phyloP scores from a whole-genome alignment of 2,888 invertebrate species.

The Pelosia muscerda region DNA sequence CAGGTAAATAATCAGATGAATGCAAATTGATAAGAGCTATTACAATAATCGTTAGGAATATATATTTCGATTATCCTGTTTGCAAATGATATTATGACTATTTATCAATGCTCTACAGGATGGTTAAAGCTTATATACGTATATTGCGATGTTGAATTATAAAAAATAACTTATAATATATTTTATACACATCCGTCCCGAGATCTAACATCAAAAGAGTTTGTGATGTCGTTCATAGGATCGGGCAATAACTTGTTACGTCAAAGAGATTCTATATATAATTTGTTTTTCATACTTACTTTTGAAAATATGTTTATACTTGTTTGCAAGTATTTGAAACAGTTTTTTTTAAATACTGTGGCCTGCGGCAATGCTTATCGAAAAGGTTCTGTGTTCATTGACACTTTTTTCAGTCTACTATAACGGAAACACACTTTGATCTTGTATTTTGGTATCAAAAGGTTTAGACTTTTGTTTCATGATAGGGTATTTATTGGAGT shows the following conservation, averaged over 20 bases:
- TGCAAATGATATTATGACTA: slow-evolving; percentile 6
- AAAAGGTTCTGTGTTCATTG: too few relatives aligned
- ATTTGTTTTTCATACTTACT: too few relatives aligned
- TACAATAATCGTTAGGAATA: background rate
- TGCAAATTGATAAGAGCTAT: background rate
- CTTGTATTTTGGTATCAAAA: too few relatives aligned
- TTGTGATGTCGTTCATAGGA: slow-evolving; percentile 2
- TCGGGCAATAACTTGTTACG: background rate
- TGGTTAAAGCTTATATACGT: background rate
- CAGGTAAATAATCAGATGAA: background rate
- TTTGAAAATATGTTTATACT: too few relatives aligned
- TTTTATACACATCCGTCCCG: background rate
- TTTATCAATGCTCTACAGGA: background rate
- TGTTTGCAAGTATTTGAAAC: too few relatives aligned
- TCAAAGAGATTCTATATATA: background rate
- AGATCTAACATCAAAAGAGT: background rate
- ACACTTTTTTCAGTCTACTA: too few relatives aligned
- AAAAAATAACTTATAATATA: background rate
- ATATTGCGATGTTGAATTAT: background rate
- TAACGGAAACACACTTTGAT: too few relatives aligned
- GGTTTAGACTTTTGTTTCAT: too few relatives aligned
- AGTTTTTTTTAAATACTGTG: too few relatives aligned
- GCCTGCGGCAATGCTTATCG: too few relatives aligned
- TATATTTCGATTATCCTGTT: background rate
- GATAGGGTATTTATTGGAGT: too few relatives aligned